Evolutionary conservation across 2,797 vertebrate species (phyloP), one percentile per base, ranked within the genome.

Genomic region (Aldrovandia affinis): DNA sequence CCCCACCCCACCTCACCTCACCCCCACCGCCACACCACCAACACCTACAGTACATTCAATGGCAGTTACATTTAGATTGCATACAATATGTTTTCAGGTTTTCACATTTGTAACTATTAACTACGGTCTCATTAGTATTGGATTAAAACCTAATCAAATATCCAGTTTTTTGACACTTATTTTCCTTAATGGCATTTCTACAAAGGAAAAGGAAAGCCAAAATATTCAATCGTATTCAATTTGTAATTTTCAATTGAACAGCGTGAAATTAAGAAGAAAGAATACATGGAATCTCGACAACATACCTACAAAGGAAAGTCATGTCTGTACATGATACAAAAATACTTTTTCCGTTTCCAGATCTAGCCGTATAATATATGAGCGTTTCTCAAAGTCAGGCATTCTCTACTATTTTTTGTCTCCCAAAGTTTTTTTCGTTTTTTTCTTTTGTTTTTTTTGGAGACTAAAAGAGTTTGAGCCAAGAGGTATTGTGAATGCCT

Each of bases 291-390:
- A 81, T 91, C 85, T 20, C 87, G 83, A 79, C 75, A 65, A 55
- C 89, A 86, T 84, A 80, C 44, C 52, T 25, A 15, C 87, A 83
- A 88, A 83, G 36, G 63, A 83, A 88, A 86, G 83, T 81, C 47
- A 90, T 87, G 87, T 84, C 84, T 82, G 59, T 80, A 85, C 88
- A 81, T 84, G 52, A 89, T 83, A 88, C 22, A 79, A n/a, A 52
- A 52, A 28, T 8, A 28, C 28, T 30, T 54, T 15, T 54, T 28
- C 42, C 47, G 28, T 78, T 47, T 9, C 42, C 47, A 10, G 2
- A 77, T 47, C 22, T n/a, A 79, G 75, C 7, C 22, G 30, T 20
- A 55, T 52, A 47, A 54, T 79, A 33, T 30, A 88, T 80, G 85
- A 82, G 81, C 70, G 78, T 78, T 85, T 88, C 70, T 44, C n/a